Evolutionary conservation across 2,113 vertebrate genomes (phyloP).

Genomic region (Bos javanicus): DNA sequence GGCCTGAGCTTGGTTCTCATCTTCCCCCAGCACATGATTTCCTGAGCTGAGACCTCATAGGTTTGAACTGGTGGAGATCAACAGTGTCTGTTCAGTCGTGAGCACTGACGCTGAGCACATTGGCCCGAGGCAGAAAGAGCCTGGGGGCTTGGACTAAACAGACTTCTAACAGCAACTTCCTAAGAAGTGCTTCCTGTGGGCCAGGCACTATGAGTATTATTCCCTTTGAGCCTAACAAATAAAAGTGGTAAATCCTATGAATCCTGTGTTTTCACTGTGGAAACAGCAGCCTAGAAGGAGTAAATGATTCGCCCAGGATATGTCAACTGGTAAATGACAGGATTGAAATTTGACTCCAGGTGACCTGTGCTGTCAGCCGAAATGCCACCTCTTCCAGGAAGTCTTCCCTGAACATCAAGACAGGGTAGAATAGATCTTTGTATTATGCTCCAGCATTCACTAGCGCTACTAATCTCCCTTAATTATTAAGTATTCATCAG

Average conservation of each 20-base stretch:
- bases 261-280: neutral
- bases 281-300: neutral
- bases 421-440: neutral
- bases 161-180: neutral
- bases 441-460: neutral
- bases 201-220: neutral
- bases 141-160: neutral
- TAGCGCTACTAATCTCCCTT: neutral
- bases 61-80: constrained; percentile 21
- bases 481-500: neutral
- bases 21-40: neutral
- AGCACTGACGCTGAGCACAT: neutral
- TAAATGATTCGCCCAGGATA: neutral
- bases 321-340: neutral
- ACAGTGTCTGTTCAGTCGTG: rapidly evolving
- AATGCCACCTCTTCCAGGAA: neutral
- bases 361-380: neutral
- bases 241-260: neutral
- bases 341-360: neutral
- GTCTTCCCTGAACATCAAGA: neutral
- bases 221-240: neutral
- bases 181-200: neutral
- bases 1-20: neutral
- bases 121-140: neutral
- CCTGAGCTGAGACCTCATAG: neutral